Evolutionary conservation across 2,113 vertebrate species (phyloP).

Genomic region (Neolamprologus brichardi): DNA sequence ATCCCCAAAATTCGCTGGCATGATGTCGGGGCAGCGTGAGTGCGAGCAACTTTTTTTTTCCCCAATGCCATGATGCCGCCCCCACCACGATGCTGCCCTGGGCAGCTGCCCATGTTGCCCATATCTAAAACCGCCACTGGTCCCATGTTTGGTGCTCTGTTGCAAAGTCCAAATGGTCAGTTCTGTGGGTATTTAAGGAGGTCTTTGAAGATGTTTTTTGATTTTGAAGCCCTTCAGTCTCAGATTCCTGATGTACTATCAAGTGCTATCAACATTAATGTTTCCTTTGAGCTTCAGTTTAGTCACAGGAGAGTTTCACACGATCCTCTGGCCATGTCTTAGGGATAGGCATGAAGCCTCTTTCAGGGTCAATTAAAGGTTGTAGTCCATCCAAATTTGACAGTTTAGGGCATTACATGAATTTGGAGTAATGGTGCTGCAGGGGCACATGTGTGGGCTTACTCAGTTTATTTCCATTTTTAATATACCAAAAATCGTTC

Average conservation of each 20-base stretch:
- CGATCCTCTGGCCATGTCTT: not conserved
- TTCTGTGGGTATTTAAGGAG: not conserved
- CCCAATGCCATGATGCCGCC: not conserved
- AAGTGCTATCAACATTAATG: not conserved
- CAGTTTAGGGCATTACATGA: not conserved
- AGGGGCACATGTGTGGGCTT: not conserved
- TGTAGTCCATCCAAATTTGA: not conserved
- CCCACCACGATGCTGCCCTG: not conserved
- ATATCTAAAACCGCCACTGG: not conserved
- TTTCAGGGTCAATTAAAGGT: not conserved
- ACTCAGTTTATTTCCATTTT: not conserved
- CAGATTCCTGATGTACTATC: not conserved
- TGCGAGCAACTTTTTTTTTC: rapidly evolving
- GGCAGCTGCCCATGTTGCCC: not conserved
- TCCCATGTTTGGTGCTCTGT: not conserved
- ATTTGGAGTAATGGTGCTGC: not conserved
- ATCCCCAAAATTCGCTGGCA: not conserved
- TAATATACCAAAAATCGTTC: not conserved
- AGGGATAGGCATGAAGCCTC: not conserved
- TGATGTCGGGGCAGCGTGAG: not conserved
- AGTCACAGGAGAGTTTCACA: not conserved
- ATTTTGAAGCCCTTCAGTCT: not conserved
- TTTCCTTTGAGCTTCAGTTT: not conserved
- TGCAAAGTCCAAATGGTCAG: not conserved
- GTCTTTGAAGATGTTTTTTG: not conserved